Evolutionary conservation across 2,113 vertebrate genomes (phyloP).

Genomic region (Cottus gobio): DNA sequence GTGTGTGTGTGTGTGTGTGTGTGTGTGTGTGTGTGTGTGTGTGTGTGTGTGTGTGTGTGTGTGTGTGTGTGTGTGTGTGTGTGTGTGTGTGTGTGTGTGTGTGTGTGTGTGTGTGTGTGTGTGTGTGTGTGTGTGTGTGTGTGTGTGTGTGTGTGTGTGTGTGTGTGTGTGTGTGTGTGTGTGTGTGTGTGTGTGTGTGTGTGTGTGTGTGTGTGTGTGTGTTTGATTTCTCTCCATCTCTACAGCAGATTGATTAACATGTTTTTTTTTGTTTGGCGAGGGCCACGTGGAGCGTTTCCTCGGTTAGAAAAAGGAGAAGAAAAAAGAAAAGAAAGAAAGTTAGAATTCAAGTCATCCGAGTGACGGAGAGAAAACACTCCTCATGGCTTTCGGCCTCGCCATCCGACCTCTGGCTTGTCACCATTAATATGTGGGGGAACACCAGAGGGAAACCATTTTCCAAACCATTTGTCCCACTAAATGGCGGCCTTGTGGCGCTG

Average conservation of each 20-base stretch:
- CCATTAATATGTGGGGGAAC: constrained; percentile 73
- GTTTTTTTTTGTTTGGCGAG: constrained; percentile 44
- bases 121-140: constrained; percentile 47
- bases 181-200: constrained; percentile 49
- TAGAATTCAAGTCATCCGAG: constrained; percentile 52
- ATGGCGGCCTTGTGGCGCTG: constrained; percentile 69
- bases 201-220: constrained; percentile 48
- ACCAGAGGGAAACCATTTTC: constrained; percentile 73
- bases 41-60: constrained; percentile 47
- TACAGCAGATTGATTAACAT: constrained; percentile 63
- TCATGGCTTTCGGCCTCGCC: constrained; percentile 41
- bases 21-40: constrained; percentile 52
- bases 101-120: constrained; percentile 51
- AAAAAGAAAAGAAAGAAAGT: constrained; percentile 12
- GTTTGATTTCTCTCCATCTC: constrained; percentile 42
- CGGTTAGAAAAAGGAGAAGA: neutral
- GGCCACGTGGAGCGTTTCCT: constrained; percentile 33
- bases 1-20: constrained; percentile 46
- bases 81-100: constrained; percentile 47
- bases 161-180: constrained; percentile 48
- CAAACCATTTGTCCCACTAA: constrained; percentile 78
- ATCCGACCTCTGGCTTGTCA: constrained; percentile 69
- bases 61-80: constrained; percentile 51
- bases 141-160: constrained; percentile 52
- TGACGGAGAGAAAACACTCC: constrained; percentile 62